These are phyloP conservation scores for Pelagia noctiluca DNA, from an alignment of 30 jellyfish, hydroid and myxozoan species.

Conservation along the genomic window DNA sequence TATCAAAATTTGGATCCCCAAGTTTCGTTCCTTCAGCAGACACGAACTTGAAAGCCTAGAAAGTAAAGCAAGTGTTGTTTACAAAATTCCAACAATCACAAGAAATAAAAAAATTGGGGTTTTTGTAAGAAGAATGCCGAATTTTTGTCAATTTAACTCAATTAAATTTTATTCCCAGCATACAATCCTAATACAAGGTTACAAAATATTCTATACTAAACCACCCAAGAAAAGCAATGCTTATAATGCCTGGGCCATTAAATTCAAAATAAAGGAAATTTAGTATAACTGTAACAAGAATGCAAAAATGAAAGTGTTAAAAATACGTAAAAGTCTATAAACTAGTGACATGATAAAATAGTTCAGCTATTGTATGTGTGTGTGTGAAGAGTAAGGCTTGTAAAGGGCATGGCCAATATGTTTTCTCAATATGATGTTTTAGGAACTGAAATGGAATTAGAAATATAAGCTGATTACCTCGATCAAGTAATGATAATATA, in stretches of 20 bases:
- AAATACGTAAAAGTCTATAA: too few relatives aligned
- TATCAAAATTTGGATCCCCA: slow-evolving; percentile 75
- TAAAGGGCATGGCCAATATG: not conserved
- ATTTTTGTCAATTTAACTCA: too few relatives aligned
- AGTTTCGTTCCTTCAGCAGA: slow-evolving; percentile 70
- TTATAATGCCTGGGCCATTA: not conserved
- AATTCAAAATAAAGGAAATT: too few relatives aligned
- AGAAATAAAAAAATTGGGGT: not conserved
- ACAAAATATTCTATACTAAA: not conserved
- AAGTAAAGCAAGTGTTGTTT: not conserved
- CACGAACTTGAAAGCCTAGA: slow-evolving; percentile 74
- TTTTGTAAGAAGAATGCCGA: too few relatives aligned
- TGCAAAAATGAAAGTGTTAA: too few relatives aligned
- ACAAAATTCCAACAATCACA: not conserved
- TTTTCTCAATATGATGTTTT: not conserved
- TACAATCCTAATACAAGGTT: not conserved
- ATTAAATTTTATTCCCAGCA: too few relatives aligned
- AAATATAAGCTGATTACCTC: slow-evolving; percentile 33
- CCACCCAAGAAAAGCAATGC: not conserved
- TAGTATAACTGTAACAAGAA: too few relatives aligned
- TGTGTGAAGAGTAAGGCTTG: not conserved
- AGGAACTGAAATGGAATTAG: not conserved
- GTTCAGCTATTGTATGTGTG: not conserved
- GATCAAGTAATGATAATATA: slow-evolving; percentile 61
- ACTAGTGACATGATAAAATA: not conserved